phyloP scores from a whole-genome alignment of 2,888 invertebrate species.

The Dasysyrphus tricinctus region DNA sequence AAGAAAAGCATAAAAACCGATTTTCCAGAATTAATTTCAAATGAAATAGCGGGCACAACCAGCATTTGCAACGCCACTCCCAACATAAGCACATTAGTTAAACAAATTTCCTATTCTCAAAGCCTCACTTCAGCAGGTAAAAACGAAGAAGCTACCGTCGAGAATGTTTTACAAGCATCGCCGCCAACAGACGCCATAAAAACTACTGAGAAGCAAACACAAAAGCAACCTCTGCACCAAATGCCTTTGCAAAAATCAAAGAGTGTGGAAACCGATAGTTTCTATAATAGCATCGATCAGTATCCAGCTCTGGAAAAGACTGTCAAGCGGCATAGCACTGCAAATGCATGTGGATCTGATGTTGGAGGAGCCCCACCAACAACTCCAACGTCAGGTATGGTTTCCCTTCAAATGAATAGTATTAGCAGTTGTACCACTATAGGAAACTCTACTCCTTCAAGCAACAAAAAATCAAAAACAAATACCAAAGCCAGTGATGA shows the following conservation, averaged over 20 bases:
- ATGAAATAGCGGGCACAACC: constrained; percentile 54
- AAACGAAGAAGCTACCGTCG: constrained; percentile 36
- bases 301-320: constrained; percentile 84
- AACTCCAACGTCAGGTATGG: constrained; percentile 39
- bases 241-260: constrained; percentile 82
- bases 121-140: constrained; percentile 76
- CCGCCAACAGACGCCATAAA: constrained; percentile 42
- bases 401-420: constrained; percentile 54
- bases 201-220: constrained; percentile 50
- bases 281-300: constrained; percentile 82
- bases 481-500: constrained; percentile 69
- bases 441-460: constrained; percentile 30
- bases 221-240: constrained; percentile 65
- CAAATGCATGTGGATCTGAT: constrained; percentile 77
- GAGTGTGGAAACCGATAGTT: constrained; percentile 82
- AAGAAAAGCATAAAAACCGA: constrained; percentile 77
- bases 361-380: constrained; percentile 23
- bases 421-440: constrained; percentile 39
- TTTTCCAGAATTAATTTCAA: constrained; percentile 78
- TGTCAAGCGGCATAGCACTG: constrained; percentile 81
- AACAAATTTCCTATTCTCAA: constrained; percentile 79
- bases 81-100: constrained; percentile 67
- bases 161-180: constrained; percentile 21
- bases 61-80: constrained; percentile 59
- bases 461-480: constrained; percentile 68